Evolutionary conservation across 2,797 vertebrate genomes (phyloP), one percentile per base, ranked within the genome.

Genomic region (Onychomys arenicola): DNA sequence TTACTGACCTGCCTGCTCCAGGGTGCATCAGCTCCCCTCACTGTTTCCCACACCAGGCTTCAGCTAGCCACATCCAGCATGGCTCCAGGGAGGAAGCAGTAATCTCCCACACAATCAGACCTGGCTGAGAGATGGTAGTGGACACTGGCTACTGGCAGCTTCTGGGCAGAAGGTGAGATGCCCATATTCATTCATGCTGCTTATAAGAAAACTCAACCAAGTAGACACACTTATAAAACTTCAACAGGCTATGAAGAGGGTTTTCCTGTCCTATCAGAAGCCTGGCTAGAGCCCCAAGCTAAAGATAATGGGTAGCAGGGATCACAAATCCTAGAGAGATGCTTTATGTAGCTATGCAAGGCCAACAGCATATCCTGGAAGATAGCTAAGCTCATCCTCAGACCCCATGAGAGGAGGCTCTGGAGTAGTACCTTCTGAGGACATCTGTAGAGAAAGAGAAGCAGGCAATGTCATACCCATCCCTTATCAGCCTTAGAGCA

Each of bases 61-160:
- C 67, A 93, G 73, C 29, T 59, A 82, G 71, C 57, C 34, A 11
- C 5, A 6, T 8, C 63, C 90, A 83, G 94, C 61, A 12, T 2
- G 21, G n/a, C 27, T 59, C 2, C 8, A 89, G 85, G 34, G 63
- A 71, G 11, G 67, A 59, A n/a, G 81, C 78, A 46, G 49, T 89
- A 75, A 65, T 85, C 9, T 46, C 29, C 9, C 11, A 52, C 49
- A 46, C 46, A 46, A 27, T 27, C n/a, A 61, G 80, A 91, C 84
- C 67, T 40, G 59, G n/a, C 52, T 19, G 32, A 61, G 52, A 49
- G 57, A 61, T 4, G n/a, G 17, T 1, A 1, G 19, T 67, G 52
- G 92, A 95, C n/a, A 96, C 92, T 76, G 52, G 32, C 46, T 90
- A 55, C 82, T 23, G 40, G 52, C 76, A 92, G 40, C n/a, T 88